Conservation (phyloP, 2,113 vertebrate genomes). For the Heloderma charlesbogerti region DNA sequence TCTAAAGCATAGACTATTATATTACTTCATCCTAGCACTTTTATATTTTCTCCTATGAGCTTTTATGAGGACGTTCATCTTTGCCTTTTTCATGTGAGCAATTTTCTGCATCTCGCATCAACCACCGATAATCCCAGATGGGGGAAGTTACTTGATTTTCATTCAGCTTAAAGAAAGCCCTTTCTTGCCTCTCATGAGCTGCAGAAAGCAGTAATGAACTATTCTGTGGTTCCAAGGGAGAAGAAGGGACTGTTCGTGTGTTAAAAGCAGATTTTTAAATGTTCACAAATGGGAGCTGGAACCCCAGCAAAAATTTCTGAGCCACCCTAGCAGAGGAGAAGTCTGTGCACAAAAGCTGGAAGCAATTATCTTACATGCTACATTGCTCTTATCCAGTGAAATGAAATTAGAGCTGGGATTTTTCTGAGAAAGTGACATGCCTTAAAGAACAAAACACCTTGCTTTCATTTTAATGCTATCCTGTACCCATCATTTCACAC, state of each 20-base stretch:
- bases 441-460: neutral
- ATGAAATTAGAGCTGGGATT: neutral
- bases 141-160: conserved; percentile 23
- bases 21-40: neutral
- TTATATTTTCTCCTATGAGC: neutral
- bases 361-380: neutral
- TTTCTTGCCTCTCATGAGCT: neutral
- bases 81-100: conserved; percentile 34
- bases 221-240: neutral
- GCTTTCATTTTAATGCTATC: conserved; percentile 18
- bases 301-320: conserved; percentile 5
- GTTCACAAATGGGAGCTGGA: conserved; percentile 39
- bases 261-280: conserved; percentile 38
- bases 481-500: neutral
- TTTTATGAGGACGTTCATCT: conserved; percentile 6
- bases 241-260: conserved; percentile 1
- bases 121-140: neutral
- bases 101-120: conserved; percentile 40
- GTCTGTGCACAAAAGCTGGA: conserved; percentile 1
- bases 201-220: conserved; percentile 2
- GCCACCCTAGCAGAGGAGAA: fast-evolving
- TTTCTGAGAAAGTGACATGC: neutral
- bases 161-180: conserved; percentile 7
- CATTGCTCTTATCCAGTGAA: neutral
- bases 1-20: neutral